Base-by-base conservation (phyloP, 2,888 invertebrate species). In the Digitonthophagus gazella region DNA sequence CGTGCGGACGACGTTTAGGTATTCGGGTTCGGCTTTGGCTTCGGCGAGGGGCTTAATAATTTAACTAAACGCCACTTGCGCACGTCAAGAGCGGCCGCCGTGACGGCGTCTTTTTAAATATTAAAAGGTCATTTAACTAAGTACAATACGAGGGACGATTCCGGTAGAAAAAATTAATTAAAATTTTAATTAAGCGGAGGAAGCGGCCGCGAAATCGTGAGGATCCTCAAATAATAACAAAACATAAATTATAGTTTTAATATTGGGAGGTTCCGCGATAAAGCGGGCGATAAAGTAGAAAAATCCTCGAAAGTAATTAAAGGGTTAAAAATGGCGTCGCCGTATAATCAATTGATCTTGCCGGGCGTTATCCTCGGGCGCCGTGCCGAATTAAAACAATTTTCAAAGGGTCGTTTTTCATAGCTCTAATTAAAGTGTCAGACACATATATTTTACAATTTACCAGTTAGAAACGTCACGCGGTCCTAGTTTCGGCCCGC, bases 381-480 rank as follows among this genome's bases (percentile, higher is more conserved):
- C 75, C 73, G 76, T 77, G 78, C 77, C 76, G 76, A 80, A 81
- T 80, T 81, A 80, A 80, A 81, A 80, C 79, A 78, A 78, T 76
- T 80, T 79, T 79, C 77, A 80, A 80, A 78, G 77, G 77, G 76
- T 78, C 80, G 79, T 80, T 81, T 80, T 80, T 81, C 80, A 81
- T 80, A 77, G 73, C 74, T 78, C 79, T 80, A 80, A 80, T 81
- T 80, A 80, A 80, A 80, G 78, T 80, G 80, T 81, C 81, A 80
- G 78, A 74, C 78, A 75, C 77, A 81, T 77, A 80, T 80, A 80
- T 78, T 80, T 79, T 78, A 79, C 78, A 78, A 77, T 78, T 78
- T 76, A 74, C 76, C 76, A 74, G 73, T 44, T 44, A 44, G 28
- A 44, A 44, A 8, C 28, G 11, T 44, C 22, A 6, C 22, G 22